Base-by-base conservation (phyloP, 2,888 invertebrate genomes). In the Sphaeridia pumilis region DNA sequence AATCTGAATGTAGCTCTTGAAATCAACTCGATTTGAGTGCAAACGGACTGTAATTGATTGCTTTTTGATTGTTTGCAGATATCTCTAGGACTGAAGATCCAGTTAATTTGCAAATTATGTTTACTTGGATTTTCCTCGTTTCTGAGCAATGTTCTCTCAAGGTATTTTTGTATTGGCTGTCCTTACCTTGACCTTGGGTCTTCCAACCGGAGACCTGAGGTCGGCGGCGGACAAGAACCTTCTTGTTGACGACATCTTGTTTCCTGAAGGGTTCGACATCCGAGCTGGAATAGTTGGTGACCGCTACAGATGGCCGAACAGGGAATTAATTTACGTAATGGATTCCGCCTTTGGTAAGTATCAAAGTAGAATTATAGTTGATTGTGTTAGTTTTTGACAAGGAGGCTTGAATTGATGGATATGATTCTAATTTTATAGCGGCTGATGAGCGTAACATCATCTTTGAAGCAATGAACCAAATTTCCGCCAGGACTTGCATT, bases 241-340 rank as follows among this genome's bases (percentile, higher is more conserved):
- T 17, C 14, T 51, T 3, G 5, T 45, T 2, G 38, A 45, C 36
- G 51, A 51, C 27, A 51, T 51, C 14, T 21, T 34, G 14, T 46
- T 46, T 12, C 51, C 51, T 25, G 4, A 22, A 5, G 51, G 51
- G 10, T 51, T 45, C 25, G 51, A 51, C 27, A 22, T 21, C 10
- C 44, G 46, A 5, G 25, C 51, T 57, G 76, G 76, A 0, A 60
- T 76, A 3, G 67, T 68, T 22, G 69, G 69, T n/a, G 70, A 65
- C 2, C 65, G 70, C 10, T 72, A 70, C 54, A 69, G 74, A 20
- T 76, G 76, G 76, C 74, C 75, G 0, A 69, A 73, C 20, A 70
- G 69, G n/a, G 73, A 73, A 3, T 70, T 76, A 4, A 69, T 74
- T 12, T 76, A 74, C 56, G 59, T 71, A 41, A 72, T 76, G 22